Base-by-base conservation (phyloP, 2,113 vertebrate genomes). In the Trematomus loennbergii region DNA sequence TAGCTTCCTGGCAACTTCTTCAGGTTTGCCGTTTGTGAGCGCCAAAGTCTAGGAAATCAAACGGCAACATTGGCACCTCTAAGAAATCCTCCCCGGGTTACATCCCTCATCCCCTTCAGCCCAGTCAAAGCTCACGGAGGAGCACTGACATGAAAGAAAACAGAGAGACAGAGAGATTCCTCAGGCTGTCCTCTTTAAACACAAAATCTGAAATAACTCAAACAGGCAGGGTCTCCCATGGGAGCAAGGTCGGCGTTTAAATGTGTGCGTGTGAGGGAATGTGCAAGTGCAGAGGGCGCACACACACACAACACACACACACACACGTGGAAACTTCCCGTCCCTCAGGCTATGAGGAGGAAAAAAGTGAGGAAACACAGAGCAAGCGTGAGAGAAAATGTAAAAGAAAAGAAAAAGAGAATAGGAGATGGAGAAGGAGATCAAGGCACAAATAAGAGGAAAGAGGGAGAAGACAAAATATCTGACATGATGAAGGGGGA, bases 181-280 rank as follows among this genome's bases (percentile, higher is more conserved):
- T 87, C 61, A 0, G 82, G 87, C 84, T 84, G 81, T 81, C 80
- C 79, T 86, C 73, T 87, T 90, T 86, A 87, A 88, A 82, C 82
- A 78, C 20, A 15, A 89, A 88, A 72, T 90, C 80, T 89, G 88
- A 93, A 91, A 88, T 91, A 91, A 91, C 81, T 78, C 76, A 89
- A 89, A 87, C 72, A 65, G 89, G 81, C 84, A 90, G 87, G 63
- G 63, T 89, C 78, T 88, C 85, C 85, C 68, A 59, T 69, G 81
- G 76, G 78, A 84, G 63, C 36, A 18, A 59, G 48, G 76, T 43
- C 82, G 78, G 62, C 54, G 58, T 62, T 57, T 60, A 83, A 85
- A 84, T 87, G 79, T 74, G 69, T 85, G 62, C 53, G 50, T 74
- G 77, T 46, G 48, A 70, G 57, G 68, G 63, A 75, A 74, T 60